Evolutionary conservation across 2,113 vertebrate species (phyloP), one percentile per base, ranked within the genome.

Genomic region (Cavia aperea): DNA sequence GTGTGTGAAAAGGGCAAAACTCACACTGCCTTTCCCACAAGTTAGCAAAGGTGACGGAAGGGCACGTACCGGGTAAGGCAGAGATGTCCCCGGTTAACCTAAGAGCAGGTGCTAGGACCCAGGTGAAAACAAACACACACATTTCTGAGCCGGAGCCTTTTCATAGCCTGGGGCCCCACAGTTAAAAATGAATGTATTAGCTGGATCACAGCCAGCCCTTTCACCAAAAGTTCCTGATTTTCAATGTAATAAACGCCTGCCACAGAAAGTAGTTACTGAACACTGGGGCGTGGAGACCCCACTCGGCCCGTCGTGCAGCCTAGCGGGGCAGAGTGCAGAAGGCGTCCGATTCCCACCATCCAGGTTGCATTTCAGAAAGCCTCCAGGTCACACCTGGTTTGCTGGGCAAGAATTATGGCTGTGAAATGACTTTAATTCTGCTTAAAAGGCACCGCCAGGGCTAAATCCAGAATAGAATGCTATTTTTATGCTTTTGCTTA

Each of bases 241-340:
- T 63, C 92, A 94, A 79, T 92, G 87, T 95, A 92, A 93, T 93
- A 89, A 91, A 92, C 72, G 91, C 86, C 66, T 75, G 46, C 86
- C 65, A 66, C 29, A 56, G 82, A 88, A 73, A 84, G 73, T 89
- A 84, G 88, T 95, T 93, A 83, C 84, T 86, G 75, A 88, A 93
- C 96, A 91, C 79, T 70, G 26, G 86, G 86, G 43, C 29, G 4
- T 58, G 58, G 31, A 78, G 77, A 49, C 54, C 46, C 62, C 0
- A 0, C 49, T 75, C 60, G 46, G 46, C 31, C 56, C 33, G 36
- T 77, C 70, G 46, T 1, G 4, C 85, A 39, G 49, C 49, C 91
- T 29, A 12, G 0, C 7, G 24, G 33, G 54, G 79, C 79, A 81
- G 60, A 49, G 73, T 83, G 51, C 51, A 12, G 51, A 94, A 11